Evolutionary conservation across 2,797 vertebrate species (phyloP), one percentile per base, ranked within the genome.

Genomic region (Betta splendens): DNA sequence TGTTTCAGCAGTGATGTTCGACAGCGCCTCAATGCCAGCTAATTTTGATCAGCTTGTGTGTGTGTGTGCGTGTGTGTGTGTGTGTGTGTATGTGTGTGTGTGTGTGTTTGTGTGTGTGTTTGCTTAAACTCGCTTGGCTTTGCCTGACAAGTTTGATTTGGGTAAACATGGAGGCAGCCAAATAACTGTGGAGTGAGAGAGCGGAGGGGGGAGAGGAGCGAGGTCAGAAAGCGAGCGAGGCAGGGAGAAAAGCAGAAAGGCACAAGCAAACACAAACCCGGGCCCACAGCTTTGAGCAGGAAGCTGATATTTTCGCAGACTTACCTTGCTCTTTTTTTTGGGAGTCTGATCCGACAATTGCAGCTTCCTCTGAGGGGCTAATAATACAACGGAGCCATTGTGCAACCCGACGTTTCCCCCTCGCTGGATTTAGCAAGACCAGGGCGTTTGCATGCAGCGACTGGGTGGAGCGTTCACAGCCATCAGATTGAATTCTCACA

Each of bases 261-360:
- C 57, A 75, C 45, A 71, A 37, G 37, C 75, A 56, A 67, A 69
- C 53, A 64, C 73, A 70, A 62, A 70, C 15, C 75, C 64, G 49
- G 56, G 29, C 66, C 77, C 80, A 47, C 77, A 79, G 65, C 72
- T 74, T 67, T 37, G 64, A 68, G 53, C 84, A 88, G 80, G 86
- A 89, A 86, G 82, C 80, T 80, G 75, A 84, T 87, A 84, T 89
- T 89, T 87, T 88, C 83, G 79, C 88, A 86, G 83, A 86, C 87
- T 83, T 81, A 65, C 56, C 77, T 64, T 56, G 56, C 54, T 67
- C 51, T 82, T 80, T 84, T 83, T 72, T 66, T 69, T 59, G 50
- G 1, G 37, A 80, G 82, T 73, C 77, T 91, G 84, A 85, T 89
- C 84, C 85, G 85, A 71, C 84, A 90, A 91, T 89, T 92, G 85